Conservation (phyloP, 2,113 vertebrate species). For the Microtus ochrogaster region DNA sequence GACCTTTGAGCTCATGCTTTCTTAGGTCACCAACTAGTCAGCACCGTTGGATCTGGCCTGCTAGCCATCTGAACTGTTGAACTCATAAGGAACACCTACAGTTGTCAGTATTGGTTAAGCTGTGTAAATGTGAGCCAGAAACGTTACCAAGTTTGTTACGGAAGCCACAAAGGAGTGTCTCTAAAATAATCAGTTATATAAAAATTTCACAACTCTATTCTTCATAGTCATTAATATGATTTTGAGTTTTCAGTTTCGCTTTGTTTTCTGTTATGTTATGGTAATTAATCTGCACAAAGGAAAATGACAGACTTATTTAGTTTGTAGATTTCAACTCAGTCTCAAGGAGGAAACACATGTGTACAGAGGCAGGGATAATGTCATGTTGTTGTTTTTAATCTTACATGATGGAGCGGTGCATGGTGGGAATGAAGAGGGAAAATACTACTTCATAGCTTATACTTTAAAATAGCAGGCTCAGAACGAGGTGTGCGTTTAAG, state of each 20-base stretch:
- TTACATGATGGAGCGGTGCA: neutral
- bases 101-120: neutral
- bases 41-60: neutral
- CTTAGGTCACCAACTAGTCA: neutral
- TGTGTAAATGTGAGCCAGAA: neutral
- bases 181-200: neutral
- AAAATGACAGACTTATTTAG: neutral
- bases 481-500: neutral
- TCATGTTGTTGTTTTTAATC: neutral
- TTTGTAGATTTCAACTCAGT: neutral
- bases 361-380: neutral
- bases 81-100: neutral
- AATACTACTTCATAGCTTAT: too few relatives aligned
- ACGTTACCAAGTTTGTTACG: neutral
- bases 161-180: neutral
- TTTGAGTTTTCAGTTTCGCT: conserved; percentile 15
- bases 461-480: neutral
- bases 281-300: neutral
- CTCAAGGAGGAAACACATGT: neutral
- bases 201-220: neutral
- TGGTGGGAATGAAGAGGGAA: too few relatives aligned
- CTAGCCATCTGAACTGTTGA: rapidly evolving
- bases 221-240: neutral
- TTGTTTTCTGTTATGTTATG: neutral
- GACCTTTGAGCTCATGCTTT: neutral